Evolutionary conservation across 2,888 invertebrate species (phyloP), one percentile per base, ranked within the genome.

Genomic region (Pachymerium ferrugineum): DNA sequence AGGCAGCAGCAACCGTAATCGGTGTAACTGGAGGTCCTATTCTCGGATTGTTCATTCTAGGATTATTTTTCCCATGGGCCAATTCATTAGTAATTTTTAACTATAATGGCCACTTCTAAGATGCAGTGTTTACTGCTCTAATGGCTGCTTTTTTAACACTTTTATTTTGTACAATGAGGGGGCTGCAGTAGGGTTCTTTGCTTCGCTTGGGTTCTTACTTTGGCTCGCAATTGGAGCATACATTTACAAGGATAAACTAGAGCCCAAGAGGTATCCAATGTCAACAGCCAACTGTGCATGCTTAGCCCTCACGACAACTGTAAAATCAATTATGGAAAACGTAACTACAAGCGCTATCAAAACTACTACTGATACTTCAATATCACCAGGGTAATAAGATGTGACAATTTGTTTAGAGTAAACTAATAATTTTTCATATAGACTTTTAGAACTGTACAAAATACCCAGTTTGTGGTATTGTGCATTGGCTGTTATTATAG

Each of bases 1-100:
- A 89, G 80, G 90, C 93, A 0, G 93, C 94, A 0, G 84, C 94
- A 0, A 93, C 92, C 69, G 90, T 94, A 79, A 93, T 94, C 80
- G 94, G 94, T 0, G 90, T 94, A 86, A 90, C 92, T 25, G 93
- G 94, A 1, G 95, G 94, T 1, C 90, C 95, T 0, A 90, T 93
- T 0, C 84, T 95, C 25, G 95, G 94, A 0, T 85, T 94, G 2
- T 95, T 95, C 81, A 88, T 91, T 0, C 84, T 95, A 25, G 95
- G 95, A 74, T 93, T 95, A 88, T 89, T 91, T 78, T 89, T 94
- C 78, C 94, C 94, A 0, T 91, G 89, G 88, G 90, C 93, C 2
- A 95, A 94, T 80, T 85, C 89, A 16, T 91, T 89, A 85, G 91
- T 90, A 83, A 79, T n/a, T n/a, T n/a, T n/a, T n/a, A n/a, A n/a